Conservation (phyloP, 2,888 invertebrate species). For the Tetranychus piercei region DNA sequence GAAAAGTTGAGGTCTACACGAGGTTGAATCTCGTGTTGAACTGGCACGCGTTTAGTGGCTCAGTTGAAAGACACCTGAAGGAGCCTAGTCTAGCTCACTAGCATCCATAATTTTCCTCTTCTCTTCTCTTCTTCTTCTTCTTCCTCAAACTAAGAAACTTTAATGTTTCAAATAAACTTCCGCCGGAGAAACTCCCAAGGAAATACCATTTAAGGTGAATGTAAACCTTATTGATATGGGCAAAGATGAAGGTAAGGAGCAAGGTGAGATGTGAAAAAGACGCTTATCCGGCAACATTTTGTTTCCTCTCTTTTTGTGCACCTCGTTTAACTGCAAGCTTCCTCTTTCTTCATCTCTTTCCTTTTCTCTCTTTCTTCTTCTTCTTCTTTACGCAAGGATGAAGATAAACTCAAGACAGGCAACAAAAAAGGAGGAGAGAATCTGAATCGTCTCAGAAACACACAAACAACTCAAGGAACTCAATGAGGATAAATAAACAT, state of each 20-base stretch:
- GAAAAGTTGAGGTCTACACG: background rate
- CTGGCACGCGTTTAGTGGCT: no score
- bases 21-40: no score
- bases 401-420: background rate
- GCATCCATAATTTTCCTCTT: background rate
- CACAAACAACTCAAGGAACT: background rate
- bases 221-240: background rate
- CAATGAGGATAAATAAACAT: no score
- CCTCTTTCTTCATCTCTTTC: slow-evolving; percentile 4
- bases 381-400: background rate
- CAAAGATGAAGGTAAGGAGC: background rate
- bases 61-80: no score
- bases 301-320: background rate
- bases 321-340: background rate
- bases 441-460: background rate
- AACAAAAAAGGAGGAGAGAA: background rate
- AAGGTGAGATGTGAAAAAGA: background rate
- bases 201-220: slow-evolving; percentile 4
- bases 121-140: background rate
- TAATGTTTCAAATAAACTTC: slow-evolving; percentile 2
- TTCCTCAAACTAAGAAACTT: background rate
- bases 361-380: slow-evolving; percentile 9
- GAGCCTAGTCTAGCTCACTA: background rate
- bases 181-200: slow-evolving; percentile 5
- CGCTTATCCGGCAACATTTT: background rate